Percentiles rank a stretch among this genome's conserved stretches.
phyloP scores from a whole-genome alignment of 2,797 vertebrate species.

The Enteromius thamalakanensis region DNA sequence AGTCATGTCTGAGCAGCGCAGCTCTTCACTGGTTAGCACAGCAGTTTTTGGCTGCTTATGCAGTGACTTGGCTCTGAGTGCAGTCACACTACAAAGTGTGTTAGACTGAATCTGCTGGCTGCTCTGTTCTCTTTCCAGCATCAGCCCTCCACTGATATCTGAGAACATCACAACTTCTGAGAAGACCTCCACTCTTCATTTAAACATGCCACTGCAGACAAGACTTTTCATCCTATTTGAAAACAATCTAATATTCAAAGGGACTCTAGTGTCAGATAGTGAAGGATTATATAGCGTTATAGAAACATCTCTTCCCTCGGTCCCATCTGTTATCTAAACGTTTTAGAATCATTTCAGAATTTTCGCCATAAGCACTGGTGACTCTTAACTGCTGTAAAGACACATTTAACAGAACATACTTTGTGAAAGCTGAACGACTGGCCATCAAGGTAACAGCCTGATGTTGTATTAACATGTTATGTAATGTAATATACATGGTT shows the following conservation, averaged over 20 bases:
- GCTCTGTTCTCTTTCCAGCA: constrained; percentile 52
- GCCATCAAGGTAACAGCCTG: not conserved
- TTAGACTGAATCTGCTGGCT: constrained; percentile 46
- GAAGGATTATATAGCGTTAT: not conserved
- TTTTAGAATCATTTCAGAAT: not conserved
- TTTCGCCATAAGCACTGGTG: not conserved
- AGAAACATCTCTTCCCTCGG: not conserved
- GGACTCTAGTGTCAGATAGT: not conserved
- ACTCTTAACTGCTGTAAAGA: not conserved
- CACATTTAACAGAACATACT: not conserved
- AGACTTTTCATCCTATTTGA: not conserved
- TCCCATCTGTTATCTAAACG: not conserved
- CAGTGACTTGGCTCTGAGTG: constrained; percentile 46
- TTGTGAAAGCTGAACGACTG: not conserved
- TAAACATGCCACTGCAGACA: constrained; percentile 6
- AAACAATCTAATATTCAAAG: not conserved
- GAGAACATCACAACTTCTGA: not conserved
- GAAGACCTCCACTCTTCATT: constrained; percentile 29
- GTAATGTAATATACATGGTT: constrained; percentile 24
- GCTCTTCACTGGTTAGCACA: constrained; percentile 22
- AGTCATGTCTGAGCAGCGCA: constrained; percentile 51
- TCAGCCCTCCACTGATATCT: constrained; percentile 16
- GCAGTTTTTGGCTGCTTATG: constrained; percentile 16
- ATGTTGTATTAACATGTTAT: constrained; percentile 34
- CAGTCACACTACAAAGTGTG: constrained; percentile 47